phyloP scores from a whole-genome alignment of 2,888 invertebrate species.

The Apotomis betuletana region DNA sequence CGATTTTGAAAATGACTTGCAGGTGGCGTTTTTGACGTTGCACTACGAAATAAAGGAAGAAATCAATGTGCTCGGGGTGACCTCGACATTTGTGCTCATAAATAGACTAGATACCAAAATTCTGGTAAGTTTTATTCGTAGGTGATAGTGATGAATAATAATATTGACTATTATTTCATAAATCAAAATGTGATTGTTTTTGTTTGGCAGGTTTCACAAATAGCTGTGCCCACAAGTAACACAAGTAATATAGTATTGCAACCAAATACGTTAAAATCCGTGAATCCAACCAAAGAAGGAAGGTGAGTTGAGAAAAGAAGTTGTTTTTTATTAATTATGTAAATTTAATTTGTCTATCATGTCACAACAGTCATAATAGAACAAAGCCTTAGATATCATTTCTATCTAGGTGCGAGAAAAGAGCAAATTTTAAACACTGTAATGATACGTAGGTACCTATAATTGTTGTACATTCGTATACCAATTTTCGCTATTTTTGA shows the following conservation, averaged over 20 bases:
- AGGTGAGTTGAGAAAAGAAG: conserved; percentile 48
- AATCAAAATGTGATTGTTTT: conserved; percentile 46
- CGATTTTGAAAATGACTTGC: conserved; percentile 9
- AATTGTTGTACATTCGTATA: too few species aligned
- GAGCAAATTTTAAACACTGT: too few species aligned
- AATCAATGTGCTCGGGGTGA: conserved; percentile 86
- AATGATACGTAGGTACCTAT: too few species aligned
- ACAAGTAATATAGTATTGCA: conserved; percentile 46
- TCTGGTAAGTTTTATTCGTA: conserved; percentile 64
- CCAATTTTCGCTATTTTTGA: too few species aligned
- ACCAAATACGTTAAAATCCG: conserved; percentile 57
- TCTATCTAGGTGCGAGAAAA: too few species aligned
- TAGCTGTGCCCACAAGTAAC: conserved; percentile 51
- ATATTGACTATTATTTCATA: conserved; percentile 50
- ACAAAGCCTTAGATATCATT: too few species aligned
- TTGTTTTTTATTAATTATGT: too few species aligned
- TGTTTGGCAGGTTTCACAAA: conserved; percentile 47
- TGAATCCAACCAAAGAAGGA: conserved; percentile 55
- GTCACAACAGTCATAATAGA: too few species aligned
- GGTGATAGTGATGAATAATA: not conserved
- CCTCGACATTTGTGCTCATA: conserved; percentile 85
- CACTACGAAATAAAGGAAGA: conserved; percentile 86
- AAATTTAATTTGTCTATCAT: too few species aligned
- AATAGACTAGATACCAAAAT: conserved; percentile 84
- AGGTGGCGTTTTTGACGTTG: conserved; percentile 86